Evolutionary conservation across 2,888 invertebrate species (phyloP).

Genomic region (Stenurella melanura): DNA sequence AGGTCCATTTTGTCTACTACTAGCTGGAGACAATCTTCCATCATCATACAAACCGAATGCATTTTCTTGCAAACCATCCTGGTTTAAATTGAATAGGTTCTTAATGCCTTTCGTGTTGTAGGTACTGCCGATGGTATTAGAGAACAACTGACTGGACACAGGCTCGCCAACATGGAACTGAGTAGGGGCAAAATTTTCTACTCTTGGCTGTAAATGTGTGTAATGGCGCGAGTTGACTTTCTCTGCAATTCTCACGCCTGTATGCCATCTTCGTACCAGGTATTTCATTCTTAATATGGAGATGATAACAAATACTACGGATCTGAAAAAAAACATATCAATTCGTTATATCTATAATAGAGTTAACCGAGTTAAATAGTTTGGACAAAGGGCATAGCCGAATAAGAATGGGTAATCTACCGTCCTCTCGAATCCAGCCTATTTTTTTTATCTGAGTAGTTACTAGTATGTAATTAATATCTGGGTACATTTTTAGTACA

Average conservation of each 20-base stretch:
- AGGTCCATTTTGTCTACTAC: conserved; percentile 50
- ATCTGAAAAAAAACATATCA: conserved; percentile 67
- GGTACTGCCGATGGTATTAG: conserved; percentile 32
- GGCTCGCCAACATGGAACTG: conserved; percentile 70
- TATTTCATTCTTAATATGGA: conserved; percentile 81
- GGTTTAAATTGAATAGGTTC: conserved; percentile 34
- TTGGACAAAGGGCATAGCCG: too few species aligned
- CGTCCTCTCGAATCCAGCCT: too few species aligned
- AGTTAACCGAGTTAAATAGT: too few species aligned
- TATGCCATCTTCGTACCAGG: conserved; percentile 79
- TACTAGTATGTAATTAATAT: too few species aligned
- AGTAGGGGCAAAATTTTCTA: conserved; percentile 41
- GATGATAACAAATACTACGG: conserved; percentile 76
- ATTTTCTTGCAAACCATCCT: conserved; percentile 30
- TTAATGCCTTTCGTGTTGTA: conserved; percentile 10
- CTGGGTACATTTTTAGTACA: too few species aligned
- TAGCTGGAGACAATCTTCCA: background rate
- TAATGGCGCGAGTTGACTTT: conserved; percentile 66
- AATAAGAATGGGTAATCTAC: too few species aligned
- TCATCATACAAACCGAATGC: background rate
- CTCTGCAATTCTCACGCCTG: conserved; percentile 76
- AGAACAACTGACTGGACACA: conserved; percentile 68
- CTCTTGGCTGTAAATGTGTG: conserved; percentile 41
- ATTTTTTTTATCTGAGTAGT: too few species aligned
- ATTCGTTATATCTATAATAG: conserved; percentile 46